These are phyloP conservation scores for Sebastes minor DNA, from an alignment of 2,797 vertebrate genomes.

Conservation along the genomic window DNA sequence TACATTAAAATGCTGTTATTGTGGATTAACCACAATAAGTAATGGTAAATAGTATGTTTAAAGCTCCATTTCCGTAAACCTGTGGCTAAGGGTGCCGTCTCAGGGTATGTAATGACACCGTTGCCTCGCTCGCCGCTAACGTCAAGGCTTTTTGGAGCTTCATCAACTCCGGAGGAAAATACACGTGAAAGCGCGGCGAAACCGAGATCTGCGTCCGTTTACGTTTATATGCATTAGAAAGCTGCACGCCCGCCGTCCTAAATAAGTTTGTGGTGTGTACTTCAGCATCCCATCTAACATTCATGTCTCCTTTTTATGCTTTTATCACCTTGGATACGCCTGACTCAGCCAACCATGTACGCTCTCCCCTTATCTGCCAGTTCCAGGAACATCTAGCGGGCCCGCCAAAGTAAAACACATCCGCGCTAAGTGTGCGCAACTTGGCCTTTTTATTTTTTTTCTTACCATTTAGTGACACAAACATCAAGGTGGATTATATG, in stretches of 20 bases:
- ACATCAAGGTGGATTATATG: slow-evolving; percentile 54
- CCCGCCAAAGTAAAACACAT: slow-evolving; percentile 69
- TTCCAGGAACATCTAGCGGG: slow-evolving; percentile 64
- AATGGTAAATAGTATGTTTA: slow-evolving; percentile 45
- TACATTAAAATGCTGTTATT: slow-evolving; percentile 35
- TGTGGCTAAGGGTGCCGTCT: slow-evolving; percentile 25
- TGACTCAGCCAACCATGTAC: slow-evolving; percentile 72
- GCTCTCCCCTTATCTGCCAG: slow-evolving; percentile 68
- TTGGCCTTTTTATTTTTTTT: slow-evolving; percentile 60
- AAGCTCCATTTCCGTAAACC: slow-evolving; percentile 50
- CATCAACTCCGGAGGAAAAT: slow-evolving; percentile 40
- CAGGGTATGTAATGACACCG: slow-evolving; percentile 17
- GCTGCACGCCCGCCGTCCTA: slow-evolving; percentile 58
- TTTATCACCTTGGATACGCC: slow-evolving; percentile 84
- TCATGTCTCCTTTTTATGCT: slow-evolving; percentile 86
- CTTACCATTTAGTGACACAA: slow-evolving; percentile 70
- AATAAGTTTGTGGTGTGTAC: slow-evolving; percentile 80
- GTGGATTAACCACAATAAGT: slow-evolving; percentile 43
- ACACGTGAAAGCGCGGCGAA: slow-evolving; percentile 38
- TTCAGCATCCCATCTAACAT: slow-evolving; percentile 80
- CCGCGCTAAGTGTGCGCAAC: slow-evolving; percentile 40
- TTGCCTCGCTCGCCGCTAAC: slow-evolving; percentile 35
- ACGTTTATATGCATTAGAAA: slow-evolving; percentile 78
- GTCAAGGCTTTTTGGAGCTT: slow-evolving; percentile 54
- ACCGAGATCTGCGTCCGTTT: slow-evolving; percentile 67